A percentile compares a stretch with the other conserved stretches of the same genome.
phyloP scores from a whole-genome alignment of 2,888 invertebrate genomes.

The Drosophila eohydei region DNA sequence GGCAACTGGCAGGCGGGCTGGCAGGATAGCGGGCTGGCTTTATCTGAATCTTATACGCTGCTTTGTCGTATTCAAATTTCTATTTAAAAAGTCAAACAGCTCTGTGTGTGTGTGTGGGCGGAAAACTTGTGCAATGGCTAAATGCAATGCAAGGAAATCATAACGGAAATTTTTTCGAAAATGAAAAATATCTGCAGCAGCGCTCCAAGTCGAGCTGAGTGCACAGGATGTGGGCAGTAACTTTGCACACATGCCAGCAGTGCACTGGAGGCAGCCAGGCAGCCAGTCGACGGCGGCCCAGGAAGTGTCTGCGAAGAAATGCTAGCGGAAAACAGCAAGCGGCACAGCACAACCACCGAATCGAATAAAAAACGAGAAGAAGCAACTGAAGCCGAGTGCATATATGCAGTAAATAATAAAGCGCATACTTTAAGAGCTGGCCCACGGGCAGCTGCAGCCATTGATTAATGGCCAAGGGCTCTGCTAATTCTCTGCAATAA shows the following conservation, averaged over 20 bases:
- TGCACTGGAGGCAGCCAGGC: conserved; percentile 32
- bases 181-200: conserved; percentile 65
- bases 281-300: conserved; percentile 44
- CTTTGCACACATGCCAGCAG: conserved; percentile 70
- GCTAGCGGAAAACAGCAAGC: conserved; percentile 50
- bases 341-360: neutral
- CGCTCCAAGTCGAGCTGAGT: conserved; percentile 36
- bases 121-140: conserved; percentile 48
- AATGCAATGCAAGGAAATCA: conserved; percentile 73
- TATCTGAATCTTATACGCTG: conserved; percentile 75
- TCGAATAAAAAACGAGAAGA: neutral
- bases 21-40: conserved; percentile 43
- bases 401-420: conserved; percentile 62
- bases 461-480: conserved; percentile 60
- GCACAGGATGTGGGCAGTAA: conserved; percentile 69
- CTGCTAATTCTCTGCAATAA: conserved; percentile 51
- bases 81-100: conserved; percentile 51
- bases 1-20: conserved; percentile 35
- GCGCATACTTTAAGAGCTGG: conserved; percentile 49
- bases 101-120: conserved; percentile 29
- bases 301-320: conserved; percentile 67
- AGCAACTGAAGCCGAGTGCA: neutral
- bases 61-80: conserved; percentile 76
- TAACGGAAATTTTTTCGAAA: conserved; percentile 78
- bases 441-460: conserved; percentile 40